A percentile compares a stretch with the other conserved stretches of the same genome.
Evolutionary conservation across 2,888 invertebrate species (phyloP).

Genomic region (Gortyna flavago): DNA sequence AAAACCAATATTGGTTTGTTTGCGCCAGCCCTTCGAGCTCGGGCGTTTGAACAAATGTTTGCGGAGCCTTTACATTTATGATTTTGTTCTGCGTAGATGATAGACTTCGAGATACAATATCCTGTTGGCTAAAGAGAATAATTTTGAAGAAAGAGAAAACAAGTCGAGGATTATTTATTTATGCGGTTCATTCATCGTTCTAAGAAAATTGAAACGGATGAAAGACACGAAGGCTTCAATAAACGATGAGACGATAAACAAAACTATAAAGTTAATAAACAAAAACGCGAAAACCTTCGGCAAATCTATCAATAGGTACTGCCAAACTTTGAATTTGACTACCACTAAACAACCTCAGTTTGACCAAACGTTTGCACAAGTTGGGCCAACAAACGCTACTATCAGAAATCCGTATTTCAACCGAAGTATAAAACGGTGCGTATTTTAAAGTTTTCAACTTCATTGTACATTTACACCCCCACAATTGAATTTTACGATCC

Average conservation of each 20-base stretch:
- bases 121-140: constrained; percentile 16
- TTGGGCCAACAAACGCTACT: constrained; percentile 60
- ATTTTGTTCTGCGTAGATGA: constrained; percentile 48
- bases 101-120: constrained; percentile 39
- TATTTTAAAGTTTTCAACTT: constrained; percentile 72
- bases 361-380: constrained; percentile 60
- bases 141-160: constrained; percentile 3
- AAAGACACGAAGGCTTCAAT: neutral
- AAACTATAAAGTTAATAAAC: neutral
- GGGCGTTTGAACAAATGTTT: constrained; percentile 62
- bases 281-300: neutral
- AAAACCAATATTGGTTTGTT: constrained; percentile 67
- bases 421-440: constrained; percentile 66
- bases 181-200: neutral
- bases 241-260: neutral
- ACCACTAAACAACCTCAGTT: constrained; percentile 33
- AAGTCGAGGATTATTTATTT: neutral
- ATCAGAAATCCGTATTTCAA: constrained; percentile 69
- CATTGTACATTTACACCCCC: constrained; percentile 76
- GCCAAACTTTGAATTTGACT: neutral
- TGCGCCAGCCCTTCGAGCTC: constrained; percentile 60
- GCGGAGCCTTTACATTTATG: constrained; percentile 55
- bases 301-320: neutral
- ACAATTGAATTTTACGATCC: constrained; percentile 77
- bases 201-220: neutral